A percentile compares a stretch with the other conserved stretches of the same genome.
These are phyloP conservation scores for Ametastegia equiseti DNA, from an alignment of 2,888 invertebrate genomes.

Conservation along the genomic window DNA sequence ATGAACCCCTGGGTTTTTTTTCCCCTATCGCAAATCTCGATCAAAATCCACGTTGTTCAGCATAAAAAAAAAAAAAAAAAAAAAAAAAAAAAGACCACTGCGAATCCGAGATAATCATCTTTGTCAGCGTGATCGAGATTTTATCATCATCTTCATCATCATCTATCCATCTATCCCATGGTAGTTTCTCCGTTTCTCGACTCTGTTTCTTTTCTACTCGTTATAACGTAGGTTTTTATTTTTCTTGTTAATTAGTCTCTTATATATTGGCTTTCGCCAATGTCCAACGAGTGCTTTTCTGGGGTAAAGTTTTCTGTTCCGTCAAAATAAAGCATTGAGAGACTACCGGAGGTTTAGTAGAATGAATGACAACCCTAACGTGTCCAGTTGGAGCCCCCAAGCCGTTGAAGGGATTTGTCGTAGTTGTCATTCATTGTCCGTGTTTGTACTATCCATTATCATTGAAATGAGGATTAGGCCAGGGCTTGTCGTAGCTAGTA, in stretches of 20 bases:
- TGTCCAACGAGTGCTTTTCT: too few relatives aligned
- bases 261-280: too few relatives aligned
- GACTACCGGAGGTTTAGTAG: background rate
- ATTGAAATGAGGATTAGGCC: slow-evolving; percentile 36
- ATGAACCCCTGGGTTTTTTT: slow-evolving; percentile 24
- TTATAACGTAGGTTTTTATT: too few relatives aligned
- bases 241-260: too few relatives aligned
- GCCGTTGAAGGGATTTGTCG: slow-evolving; percentile 6
- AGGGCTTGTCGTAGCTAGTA: background rate
- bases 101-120: slow-evolving; percentile 67
- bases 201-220: background rate
- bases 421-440: slow-evolving; percentile 10
- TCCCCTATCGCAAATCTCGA: background rate
- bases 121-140: slow-evolving; percentile 30
- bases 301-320: too few relatives aligned
- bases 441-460: slow-evolving; percentile 38
- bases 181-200: background rate
- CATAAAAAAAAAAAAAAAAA: background rate
- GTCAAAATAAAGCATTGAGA: background rate
- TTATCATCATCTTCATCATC: background rate
- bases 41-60: slow-evolving; percentile 1
- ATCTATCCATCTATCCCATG: background rate
- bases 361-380: slow-evolving; percentile 24
- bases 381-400: background rate
- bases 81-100: slow-evolving; percentile 51